A percentile compares a stretch with the other conserved stretches of the same genome.
Evolutionary conservation across 2,888 invertebrate species (phyloP).

Genomic region (Polymixis lichenea): DNA sequence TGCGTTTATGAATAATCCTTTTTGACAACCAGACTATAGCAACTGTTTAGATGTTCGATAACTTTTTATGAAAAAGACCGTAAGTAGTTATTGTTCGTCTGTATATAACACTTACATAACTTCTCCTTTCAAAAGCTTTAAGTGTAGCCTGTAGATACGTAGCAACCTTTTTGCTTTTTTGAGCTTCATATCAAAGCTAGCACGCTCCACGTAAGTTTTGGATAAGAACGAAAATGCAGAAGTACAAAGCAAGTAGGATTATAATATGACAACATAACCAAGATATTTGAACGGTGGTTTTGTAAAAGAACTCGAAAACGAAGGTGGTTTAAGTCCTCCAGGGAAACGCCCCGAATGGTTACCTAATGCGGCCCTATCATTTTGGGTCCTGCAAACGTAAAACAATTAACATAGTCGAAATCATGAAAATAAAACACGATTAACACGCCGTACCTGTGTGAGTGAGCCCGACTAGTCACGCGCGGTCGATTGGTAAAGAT

Average conservation of each 20-base stretch:
- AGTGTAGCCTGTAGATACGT: background rate
- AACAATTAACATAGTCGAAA: background rate
- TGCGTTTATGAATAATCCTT: too few species aligned
- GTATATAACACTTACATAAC: background rate
- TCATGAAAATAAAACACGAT: background rate
- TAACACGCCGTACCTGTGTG: background rate
- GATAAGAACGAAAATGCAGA: background rate
- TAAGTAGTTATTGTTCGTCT: background rate
- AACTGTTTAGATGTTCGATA: too few species aligned
- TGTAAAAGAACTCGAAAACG: background rate
- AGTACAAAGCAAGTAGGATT: background rate
- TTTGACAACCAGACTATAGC: too few species aligned
- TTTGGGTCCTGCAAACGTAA: background rate
- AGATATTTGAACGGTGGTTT: background rate
- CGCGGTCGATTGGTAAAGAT: background rate
- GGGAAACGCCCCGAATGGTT: too few species aligned
- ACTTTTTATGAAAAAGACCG: too few species aligned
- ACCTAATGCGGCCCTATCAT: background rate
- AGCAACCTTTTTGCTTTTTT: background rate
- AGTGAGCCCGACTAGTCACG: background rate
- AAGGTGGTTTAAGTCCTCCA: background rate
- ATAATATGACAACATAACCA: background rate
- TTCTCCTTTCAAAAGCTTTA: background rate
- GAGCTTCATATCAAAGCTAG: constrained; percentile 8
- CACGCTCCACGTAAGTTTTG: too few species aligned